Conservation (phyloP, 2,797 vertebrate species). For the Lutjanus campechanus region DNA sequence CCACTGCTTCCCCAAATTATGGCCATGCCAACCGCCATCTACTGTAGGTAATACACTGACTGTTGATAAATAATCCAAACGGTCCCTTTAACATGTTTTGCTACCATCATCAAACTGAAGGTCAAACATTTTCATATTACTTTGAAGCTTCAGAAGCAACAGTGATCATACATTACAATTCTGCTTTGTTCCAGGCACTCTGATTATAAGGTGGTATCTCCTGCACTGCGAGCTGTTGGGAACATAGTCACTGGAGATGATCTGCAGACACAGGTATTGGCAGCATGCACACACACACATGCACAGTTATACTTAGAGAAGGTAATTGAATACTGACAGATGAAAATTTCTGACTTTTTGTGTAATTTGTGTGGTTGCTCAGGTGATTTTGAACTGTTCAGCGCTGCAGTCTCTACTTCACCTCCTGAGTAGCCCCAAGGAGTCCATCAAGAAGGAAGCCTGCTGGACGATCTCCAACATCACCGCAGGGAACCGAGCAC, state of each 20-base stretch:
- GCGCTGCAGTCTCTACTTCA: slow-evolving; percentile 95
- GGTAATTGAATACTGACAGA: background rate
- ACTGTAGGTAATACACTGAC: too few relatives aligned
- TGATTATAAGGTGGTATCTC: slow-evolving; percentile 97
- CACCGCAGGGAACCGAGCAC: slow-evolving; percentile 95
- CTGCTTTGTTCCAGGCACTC: slow-evolving; percentile 87
- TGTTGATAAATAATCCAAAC: too few relatives aligned
- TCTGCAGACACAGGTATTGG: slow-evolving; percentile 94
- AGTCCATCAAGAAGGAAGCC: slow-evolving; percentile 96
- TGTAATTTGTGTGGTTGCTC: slow-evolving; percentile 23
- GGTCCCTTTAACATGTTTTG: background rate
- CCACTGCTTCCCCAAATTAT: too few relatives aligned
- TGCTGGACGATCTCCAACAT: slow-evolving; percentile 99
- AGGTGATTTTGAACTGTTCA: slow-evolving; percentile 98
- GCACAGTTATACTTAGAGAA: background rate
- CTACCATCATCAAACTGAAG: background rate
- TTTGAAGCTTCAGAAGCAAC: background rate
- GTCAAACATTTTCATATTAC: background rate
- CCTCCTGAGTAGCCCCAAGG: slow-evolving; percentile 95
- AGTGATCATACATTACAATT: background rate
- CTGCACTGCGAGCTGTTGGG: slow-evolving; percentile 95
- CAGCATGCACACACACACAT: background rate
- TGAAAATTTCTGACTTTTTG: slow-evolving; percentile 14
- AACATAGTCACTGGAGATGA: slow-evolving; percentile 98
- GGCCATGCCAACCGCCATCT: too few relatives aligned